Evolutionary conservation across 2,888 invertebrate genomes (phyloP).

Genomic region (Orchesella flavescens): DNA sequence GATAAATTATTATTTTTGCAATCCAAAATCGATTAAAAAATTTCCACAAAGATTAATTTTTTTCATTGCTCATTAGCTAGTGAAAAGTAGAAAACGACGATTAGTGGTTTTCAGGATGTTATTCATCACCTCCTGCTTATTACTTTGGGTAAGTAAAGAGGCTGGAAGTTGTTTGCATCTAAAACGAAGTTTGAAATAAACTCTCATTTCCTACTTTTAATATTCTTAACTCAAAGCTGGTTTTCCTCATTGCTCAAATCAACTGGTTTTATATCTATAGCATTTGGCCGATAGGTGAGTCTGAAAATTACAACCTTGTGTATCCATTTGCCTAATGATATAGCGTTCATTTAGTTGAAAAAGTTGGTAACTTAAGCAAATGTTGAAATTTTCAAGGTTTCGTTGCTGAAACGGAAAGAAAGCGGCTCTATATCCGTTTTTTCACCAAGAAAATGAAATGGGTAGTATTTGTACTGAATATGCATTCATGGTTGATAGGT

Average conservation of each 20-base stretch:
- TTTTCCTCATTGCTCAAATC: background rate
- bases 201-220: background rate
- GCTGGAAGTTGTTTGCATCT: too few relatives aligned
- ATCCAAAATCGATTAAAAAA: background rate
- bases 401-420: background rate
- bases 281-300: background rate
- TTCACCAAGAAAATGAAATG: constrained; percentile 1
- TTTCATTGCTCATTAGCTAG: constrained; percentile 1
- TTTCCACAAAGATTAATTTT: too few relatives aligned
- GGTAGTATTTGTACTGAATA: constrained; percentile 9
- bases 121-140: constrained; percentile 15
- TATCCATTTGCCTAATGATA: too few relatives aligned
- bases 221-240: background rate
- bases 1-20: background rate
- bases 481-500: constrained; percentile 17
- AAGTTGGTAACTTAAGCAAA: too few relatives aligned
- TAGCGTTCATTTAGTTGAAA: too few relatives aligned
- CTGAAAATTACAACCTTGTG: too few relatives aligned
- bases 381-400: background rate
- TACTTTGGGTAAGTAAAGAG: constrained; percentile 17
- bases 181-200: too few relatives aligned
- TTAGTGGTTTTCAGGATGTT: background rate
- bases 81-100: constrained; percentile 11
- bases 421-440: background rate
- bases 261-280: constrained; percentile 5